Conservation (phyloP, 2,113 vertebrate species). For the Trematomus loennbergii region DNA sequence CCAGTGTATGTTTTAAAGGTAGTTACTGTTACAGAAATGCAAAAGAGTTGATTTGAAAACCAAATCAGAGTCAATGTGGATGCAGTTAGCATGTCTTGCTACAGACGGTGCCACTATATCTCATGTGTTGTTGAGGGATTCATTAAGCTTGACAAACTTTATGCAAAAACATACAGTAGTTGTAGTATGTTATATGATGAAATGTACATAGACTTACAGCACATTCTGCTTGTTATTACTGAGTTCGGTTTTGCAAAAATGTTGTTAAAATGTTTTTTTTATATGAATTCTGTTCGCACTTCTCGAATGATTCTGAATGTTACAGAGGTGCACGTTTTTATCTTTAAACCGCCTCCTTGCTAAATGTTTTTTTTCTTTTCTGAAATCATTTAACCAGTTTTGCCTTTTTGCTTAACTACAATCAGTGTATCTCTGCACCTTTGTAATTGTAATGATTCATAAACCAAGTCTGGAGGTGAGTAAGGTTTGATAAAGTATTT, state of each 20-base stretch:
- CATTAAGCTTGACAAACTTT: conserved; percentile 59
- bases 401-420: conserved; percentile 69
- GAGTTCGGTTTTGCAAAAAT: conserved; percentile 37
- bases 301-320: conserved; percentile 74
- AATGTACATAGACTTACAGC: conserved; percentile 66
- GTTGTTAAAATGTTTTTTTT: conserved; percentile 47
- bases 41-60: conserved; percentile 27
- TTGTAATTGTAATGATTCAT: conserved; percentile 62
- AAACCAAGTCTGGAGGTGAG: conserved; percentile 51
- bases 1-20: conserved; percentile 4
- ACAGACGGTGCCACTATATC: conserved; percentile 9
- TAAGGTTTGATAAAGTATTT: conserved; percentile 33
- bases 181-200: conserved; percentile 51
- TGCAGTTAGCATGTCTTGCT: conserved; percentile 2
- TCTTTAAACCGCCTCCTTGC: conserved; percentile 52
- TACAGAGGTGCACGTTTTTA: conserved; percentile 50
- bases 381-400: conserved; percentile 67
- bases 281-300: conserved; percentile 60
- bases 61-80: conserved; percentile 2
- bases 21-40: conserved; percentile 42
- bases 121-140: conserved; percentile 49
- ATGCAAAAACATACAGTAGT: conserved; percentile 47
- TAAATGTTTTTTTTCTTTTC: conserved; percentile 45
- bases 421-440: conserved; percentile 73
- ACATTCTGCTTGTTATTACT: conserved; percentile 60